Conservation (phyloP, 2,113 vertebrate genomes). For the Bostrychus sinensis region DNA sequence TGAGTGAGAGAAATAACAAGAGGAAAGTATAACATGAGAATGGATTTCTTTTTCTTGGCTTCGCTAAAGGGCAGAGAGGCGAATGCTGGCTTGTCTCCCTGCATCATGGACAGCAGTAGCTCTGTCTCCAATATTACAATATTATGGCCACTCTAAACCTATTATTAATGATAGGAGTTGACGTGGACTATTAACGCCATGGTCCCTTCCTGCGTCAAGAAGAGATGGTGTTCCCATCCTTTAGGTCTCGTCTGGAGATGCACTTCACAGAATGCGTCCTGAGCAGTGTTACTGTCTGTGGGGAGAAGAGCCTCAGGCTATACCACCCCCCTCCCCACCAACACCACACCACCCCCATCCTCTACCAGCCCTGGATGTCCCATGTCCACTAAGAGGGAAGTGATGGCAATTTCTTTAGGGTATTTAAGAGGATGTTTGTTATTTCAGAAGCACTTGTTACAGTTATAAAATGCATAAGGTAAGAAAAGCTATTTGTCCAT, state of each 20-base stretch:
- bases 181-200: slow-evolving; percentile 65
- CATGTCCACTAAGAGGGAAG: slow-evolving; percentile 60
- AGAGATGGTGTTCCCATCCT: slow-evolving; percentile 52
- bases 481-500: slow-evolving; percentile 1
- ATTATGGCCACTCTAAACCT: slow-evolving; percentile 34
- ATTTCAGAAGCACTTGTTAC: slow-evolving; percentile 25
- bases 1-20: slow-evolving; percentile 59
- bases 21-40: slow-evolving; percentile 61
- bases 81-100: slow-evolving; percentile 48
- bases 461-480: slow-evolving; percentile 27
- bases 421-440: slow-evolving; percentile 44
- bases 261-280: slow-evolving; percentile 44
- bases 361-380: slow-evolving; percentile 52
- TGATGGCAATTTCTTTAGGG: slow-evolving; percentile 63
- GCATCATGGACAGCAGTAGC: slow-evolving; percentile 49
- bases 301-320: slow-evolving; percentile 63
- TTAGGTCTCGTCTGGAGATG: slow-evolving; percentile 62
- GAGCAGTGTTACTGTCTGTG: slow-evolving; percentile 51
- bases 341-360: slow-evolving; percentile 29
- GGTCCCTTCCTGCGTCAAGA: slow-evolving; percentile 50
- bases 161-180: slow-evolving; percentile 58
- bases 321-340: slow-evolving; percentile 7
- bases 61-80: slow-evolving; percentile 16
- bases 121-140: slow-evolving; percentile 39
- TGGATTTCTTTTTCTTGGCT: slow-evolving; percentile 23